Evolutionary conservation across 2,797 vertebrate genomes (phyloP).

Genomic region (Todus mexicanus): DNA sequence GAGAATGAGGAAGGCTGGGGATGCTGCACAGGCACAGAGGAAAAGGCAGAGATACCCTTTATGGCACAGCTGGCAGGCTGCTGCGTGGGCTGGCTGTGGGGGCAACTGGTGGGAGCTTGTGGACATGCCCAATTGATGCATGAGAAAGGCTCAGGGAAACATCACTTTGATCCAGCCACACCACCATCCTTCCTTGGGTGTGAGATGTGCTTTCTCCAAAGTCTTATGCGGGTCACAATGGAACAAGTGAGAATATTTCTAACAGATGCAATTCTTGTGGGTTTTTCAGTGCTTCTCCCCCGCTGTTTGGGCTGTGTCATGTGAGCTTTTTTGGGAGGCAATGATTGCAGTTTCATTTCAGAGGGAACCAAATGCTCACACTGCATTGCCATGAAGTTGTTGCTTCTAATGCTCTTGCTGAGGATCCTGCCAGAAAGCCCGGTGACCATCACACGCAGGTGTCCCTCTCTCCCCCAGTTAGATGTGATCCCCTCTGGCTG

Average conservation of each 20-base stretch:
- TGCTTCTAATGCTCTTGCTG: neutral
- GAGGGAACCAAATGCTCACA: neutral
- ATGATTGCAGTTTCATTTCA: neutral
- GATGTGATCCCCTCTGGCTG: neutral
- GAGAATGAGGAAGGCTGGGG: neutral
- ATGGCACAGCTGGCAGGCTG: neutral
- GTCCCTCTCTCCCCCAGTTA: neutral
- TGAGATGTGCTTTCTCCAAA: neutral
- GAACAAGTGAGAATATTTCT: constrained; percentile 34
- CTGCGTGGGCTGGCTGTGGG: neutral
- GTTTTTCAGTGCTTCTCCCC: neutral
- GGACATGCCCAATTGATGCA: rapidly evolving
- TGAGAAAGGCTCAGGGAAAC: neutral
- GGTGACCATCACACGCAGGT: neutral
- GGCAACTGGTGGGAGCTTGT: neutral
- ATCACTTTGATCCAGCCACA: neutral
- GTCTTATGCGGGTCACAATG: neutral
- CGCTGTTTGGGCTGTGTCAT: neutral
- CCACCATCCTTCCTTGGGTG: neutral
- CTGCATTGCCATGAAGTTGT: neutral
- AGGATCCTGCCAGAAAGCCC: neutral
- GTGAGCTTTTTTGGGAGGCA: neutral
- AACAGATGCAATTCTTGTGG: constrained; percentile 50
- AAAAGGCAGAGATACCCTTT: neutral
- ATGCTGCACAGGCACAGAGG: neutral